Base-by-base conservation (phyloP, 2,113 vertebrate genomes). In the Microtus pennsylvanicus region DNA sequence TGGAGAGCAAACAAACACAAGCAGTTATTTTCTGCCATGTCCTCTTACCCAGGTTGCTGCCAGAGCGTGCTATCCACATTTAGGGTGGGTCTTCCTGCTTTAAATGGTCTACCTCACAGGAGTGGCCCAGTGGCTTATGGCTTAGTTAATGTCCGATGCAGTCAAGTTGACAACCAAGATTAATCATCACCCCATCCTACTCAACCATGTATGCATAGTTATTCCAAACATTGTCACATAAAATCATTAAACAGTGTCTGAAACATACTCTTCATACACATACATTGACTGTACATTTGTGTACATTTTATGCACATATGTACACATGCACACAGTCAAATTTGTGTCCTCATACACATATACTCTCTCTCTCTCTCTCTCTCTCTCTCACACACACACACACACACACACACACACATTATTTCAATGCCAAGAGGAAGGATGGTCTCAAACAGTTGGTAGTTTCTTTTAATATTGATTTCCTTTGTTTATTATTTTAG, bases 181-280 rank as follows among this genome's bases (percentile, higher is more conserved):
- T 42, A 83, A 61, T 28, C 58, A 42, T 42, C 81, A 83, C 13
- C 9, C 45, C 55, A 1, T 55, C 6, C 35, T 76, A 58, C 42
- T 63, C 55, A 93, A n/a, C 10, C 11, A 16, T 2, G 0, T 26
- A 7, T 91, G 47, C 61, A 82, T 75, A 86, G 77, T 87, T 50
- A 90, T 77, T 86, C 70, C 82, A 77, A 61, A 87, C 89, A 35
- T 58, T 90, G 75, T 94, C 89, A 55, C 74, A 3, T 78, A 38
- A 50, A 91, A 93, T 3, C 28, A 9, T 87, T 16, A 42, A 35
- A 52, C 7, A 72, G 38, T 72, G 55, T 26, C 19, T 8, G 17
- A 77, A 47, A 12, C 28, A 65, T 12, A 24, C 70, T 42, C 82
- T 42, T 17, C 33, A 69, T 35, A 58, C 28, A 80, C 35, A 88